Base-by-base conservation (phyloP, 2,888 invertebrate genomes). In the Cistogaster globosa region DNA sequence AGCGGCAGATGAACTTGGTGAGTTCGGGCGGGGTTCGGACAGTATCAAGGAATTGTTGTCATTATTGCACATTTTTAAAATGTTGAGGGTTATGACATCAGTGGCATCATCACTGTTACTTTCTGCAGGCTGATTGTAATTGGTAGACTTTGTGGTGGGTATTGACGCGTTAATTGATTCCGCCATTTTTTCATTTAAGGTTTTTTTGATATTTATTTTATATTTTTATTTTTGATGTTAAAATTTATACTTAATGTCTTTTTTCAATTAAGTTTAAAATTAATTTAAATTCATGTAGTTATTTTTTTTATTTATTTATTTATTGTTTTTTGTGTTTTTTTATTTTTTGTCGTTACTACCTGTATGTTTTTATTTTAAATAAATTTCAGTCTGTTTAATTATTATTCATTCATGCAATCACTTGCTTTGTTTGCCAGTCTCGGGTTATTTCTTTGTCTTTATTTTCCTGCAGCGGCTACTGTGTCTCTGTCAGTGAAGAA, bases 51-150 rank as follows among this genome's bases (percentile, higher is more conserved):
- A 42, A 68, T 20, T 60, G 71, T 36, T 65, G 36, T 76, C 79
- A 72, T 69, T 83, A 53, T 76, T 85, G 14, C 67, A 32, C 51
- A 69, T 62, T 22, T 63, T 82, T 55, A 79, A 51, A 9, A 85
- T 65, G 5, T 79, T 79, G 5, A 82, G 77, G 4, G 85, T 78
- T 74, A 85, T 85, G 36, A 78, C 77, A 62, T 71, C 69, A 57
- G 36, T 72, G 38, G 65, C 63, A 45, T 79, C 74, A 58, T 74
- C 58, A 67, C 42, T 63, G n/a, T 53, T 72, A 71, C 32, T 16
- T 22, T 78, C 63, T n/a, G 36, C 22, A 22, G 48, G 8, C 12
- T 18, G 45, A 53, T 63, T 55, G 55, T 16, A 22, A 26, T 12
- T 55, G 51, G 7, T 55, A 38, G 55, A 8, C 18, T 74, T 69